phyloP scores from a whole-genome alignment of 2,888 invertebrate genomes.

The Ochropleura leucogaster region DNA sequence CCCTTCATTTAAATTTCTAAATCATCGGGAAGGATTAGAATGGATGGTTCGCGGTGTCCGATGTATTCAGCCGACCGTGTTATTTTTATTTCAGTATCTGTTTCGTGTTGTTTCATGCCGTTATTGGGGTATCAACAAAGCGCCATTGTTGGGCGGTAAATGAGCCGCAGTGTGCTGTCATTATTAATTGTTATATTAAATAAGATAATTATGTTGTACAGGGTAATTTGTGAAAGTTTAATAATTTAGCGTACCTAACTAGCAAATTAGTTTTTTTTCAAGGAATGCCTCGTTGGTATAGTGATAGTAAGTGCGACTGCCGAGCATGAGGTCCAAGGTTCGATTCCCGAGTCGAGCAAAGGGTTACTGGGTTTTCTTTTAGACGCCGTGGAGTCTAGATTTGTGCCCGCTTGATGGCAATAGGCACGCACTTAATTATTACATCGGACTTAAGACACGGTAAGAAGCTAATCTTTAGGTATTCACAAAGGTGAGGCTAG shows the following conservation, averaged over 20 bases:
- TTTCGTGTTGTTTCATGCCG: constrained; percentile 26
- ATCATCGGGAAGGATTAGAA: constrained; percentile 75
- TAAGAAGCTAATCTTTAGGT: too few species aligned
- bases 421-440: too few species aligned
- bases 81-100: constrained; percentile 54
- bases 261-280: background rate
- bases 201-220: constrained; percentile 37
- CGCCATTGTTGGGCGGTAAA: constrained; percentile 37
- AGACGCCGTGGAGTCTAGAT: too few species aligned
- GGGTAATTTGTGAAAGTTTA: constrained; percentile 17
- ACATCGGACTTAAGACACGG: too few species aligned
- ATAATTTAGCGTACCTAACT: background rate
- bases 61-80: constrained; percentile 39
- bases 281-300: too few species aligned
- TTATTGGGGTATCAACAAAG: constrained; percentile 49
- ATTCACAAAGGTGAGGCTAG: too few species aligned
- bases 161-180: constrained; percentile 31
- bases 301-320: too few species aligned
- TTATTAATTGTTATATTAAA: constrained; percentile 48
- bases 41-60: constrained; percentile 53
- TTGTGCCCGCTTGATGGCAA: too few species aligned
- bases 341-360: too few species aligned
- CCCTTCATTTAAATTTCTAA: constrained; percentile 86
- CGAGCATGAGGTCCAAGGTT: too few species aligned
- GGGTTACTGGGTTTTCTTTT: too few species aligned